Evolutionary conservation across 2,797 vertebrate genomes (phyloP), one percentile per base, ranked within the genome.

Genomic region (Ctenopoma kingsleyae): DNA sequence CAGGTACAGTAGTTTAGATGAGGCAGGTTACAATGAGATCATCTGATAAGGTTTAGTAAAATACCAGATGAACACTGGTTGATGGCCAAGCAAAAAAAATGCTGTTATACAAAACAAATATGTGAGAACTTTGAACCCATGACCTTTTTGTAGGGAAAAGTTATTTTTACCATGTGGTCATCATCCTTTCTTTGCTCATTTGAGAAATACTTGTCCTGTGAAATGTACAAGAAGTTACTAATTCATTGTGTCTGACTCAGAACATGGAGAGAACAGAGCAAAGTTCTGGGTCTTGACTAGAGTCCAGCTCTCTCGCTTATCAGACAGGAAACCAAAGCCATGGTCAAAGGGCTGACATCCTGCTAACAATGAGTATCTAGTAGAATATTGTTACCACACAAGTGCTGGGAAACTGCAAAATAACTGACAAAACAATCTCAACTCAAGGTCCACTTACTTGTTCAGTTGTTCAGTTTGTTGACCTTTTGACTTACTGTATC

Each of bases 321-420:
- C 67, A 63, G 32, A 74, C 57, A 76, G 79, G 81, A 91, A 89
- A 56, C 55, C 13, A 32, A 55, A 57, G 46, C 36, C n/a, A 57
- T 5, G 12, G 40, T 23, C 17, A 23, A 48, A 1, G 2, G 22
- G 0, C 20, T 57, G 15, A 77, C 63, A 81, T 87, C 80, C 83
- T 82, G 43, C 25, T 20, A 57, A 38, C 32, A 38, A 74, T 76
- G 30, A 23, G 8, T 30, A 30, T 65, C 7, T 61, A 0, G 3
- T 11, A 30, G 3, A 10, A 6, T 64, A 12, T 15, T 57, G 19
- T 61, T 15, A 5, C 27, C 23, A 16, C 11, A 5, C 16, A 17
- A 9, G 8, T 51, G 49, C 4, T 30, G 16, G 6, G 25, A 27
- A 30, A 51, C 49, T 10, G 27, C 16, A 30, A n/a, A 52, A 16